Evolutionary conservation across 53 echinoderm and acorn worm genomes (phyloP).

Genomic region (Hippasteria phrygiana): DNA sequence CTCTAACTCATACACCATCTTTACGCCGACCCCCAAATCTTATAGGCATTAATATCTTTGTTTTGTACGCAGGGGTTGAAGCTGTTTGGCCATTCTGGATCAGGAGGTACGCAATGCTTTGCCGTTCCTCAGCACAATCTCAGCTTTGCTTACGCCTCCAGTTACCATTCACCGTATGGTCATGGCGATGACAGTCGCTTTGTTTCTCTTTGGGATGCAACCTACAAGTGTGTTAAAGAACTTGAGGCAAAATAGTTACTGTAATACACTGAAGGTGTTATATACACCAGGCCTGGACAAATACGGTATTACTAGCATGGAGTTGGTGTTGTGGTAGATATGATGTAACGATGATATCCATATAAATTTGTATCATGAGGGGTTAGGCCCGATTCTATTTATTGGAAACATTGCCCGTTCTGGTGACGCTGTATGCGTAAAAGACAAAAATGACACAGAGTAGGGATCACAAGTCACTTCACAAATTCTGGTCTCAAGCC

Average conservation of each 20-base stretch:
- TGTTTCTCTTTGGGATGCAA: constrained; percentile 31
- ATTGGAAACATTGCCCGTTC: no score
- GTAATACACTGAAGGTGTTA: no score
- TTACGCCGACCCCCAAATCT: neutral
- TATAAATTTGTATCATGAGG: no score
- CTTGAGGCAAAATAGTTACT: constrained; percentile 19
- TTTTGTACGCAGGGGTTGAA: neutral
- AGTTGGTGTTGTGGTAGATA: no score
- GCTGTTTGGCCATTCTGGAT: constrained; percentile 66
- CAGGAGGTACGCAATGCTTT: constrained; percentile 57
- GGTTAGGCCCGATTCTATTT: no score
- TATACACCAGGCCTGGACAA: no score
- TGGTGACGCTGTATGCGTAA: no score
- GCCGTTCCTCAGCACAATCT: constrained; percentile 48
- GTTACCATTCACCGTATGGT: constrained; percentile 51
- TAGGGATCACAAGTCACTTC: no score
- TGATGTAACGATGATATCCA: no score
- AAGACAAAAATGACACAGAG: no score
- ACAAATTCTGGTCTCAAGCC: no score
- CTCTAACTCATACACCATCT: neutral
- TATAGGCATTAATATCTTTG: neutral
- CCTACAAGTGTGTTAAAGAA: constrained; percentile 61
- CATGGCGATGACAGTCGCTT: constrained; percentile 65
- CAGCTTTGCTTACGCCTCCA: constrained; percentile 53
- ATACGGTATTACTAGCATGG: no score